Percentiles rank a stretch among this genome's conserved stretches.
Conservation (phyloP, 2,113 vertebrate genomes). For the Piprites chloris region DNA sequence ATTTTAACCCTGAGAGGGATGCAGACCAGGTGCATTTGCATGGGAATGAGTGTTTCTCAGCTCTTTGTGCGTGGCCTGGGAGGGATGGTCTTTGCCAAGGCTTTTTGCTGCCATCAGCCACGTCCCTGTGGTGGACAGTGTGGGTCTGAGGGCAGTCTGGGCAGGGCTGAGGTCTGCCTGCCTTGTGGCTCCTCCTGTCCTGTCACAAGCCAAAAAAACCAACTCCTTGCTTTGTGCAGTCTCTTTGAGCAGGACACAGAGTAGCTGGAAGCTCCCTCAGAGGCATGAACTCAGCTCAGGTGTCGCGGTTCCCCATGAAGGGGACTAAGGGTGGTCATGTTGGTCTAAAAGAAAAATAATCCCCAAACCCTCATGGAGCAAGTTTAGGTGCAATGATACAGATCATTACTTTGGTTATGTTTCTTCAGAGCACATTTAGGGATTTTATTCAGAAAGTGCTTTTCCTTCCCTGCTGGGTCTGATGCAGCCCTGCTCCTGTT, state of each 20-base stretch:
- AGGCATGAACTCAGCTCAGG: no score
- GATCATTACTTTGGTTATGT: background rate
- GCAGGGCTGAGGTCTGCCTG: background rate
- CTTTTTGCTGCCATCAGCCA: background rate
- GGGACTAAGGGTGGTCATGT: background rate
- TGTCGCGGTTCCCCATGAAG: background rate
- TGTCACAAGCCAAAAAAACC: background rate
- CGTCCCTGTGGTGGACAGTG: fast-evolving
- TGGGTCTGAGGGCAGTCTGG: background rate
- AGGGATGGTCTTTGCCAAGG: background rate
- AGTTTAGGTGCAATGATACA: background rate
- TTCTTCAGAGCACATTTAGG: background rate
- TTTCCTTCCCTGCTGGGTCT: background rate
- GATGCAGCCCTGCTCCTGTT: background rate
- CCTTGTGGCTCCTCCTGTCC: background rate
- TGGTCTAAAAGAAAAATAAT: background rate
- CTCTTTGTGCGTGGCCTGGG: background rate
- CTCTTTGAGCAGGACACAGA: background rate
- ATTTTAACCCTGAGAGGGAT: background rate
- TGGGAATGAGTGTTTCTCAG: background rate
- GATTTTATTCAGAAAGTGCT: background rate
- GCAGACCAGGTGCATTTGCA: background rate
- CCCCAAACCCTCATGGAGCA: background rate
- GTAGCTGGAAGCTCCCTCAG: background rate
- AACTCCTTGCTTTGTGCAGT: background rate